Evolutionary conservation across 2,113 vertebrate genomes (phyloP), one percentile per base, ranked within the genome.

Genomic region (Fulmarus glacialis): DNA sequence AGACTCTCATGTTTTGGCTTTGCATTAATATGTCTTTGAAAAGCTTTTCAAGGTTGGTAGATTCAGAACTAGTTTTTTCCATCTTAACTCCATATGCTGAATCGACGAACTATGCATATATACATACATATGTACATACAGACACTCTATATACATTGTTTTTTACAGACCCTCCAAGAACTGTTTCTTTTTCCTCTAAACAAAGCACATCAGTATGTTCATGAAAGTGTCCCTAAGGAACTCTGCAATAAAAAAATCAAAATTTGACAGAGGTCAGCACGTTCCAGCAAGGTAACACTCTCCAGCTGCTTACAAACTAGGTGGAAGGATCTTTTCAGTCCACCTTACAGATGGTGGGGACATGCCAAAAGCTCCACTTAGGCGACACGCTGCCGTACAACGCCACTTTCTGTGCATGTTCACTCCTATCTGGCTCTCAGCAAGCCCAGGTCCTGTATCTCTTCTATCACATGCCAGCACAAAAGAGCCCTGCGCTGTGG

Each of bases 121-220:
- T 83, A 80, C 45, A 88, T 92, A 43, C 26, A 34, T 58, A 67
- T 38, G 38, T 87, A 55, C 84, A 96, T 66, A 84, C 27, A 96
- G 21, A 83, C 38, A 38, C 12, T 82, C 23, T 71, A 47, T 62
- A 89, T 15, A 93, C 26, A 43, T 47, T 64, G 60, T 2, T 87
- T 89, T 71, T 77, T 64, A 87, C 48, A 80, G 87, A 96, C 81
- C 66, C 64, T 96, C 66, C 60, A 91, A 90, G 87, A 96, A 84
- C 30, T 89, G 58, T 89, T 93, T 96, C 89, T 85, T 94, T 84
- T 94, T 89, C 62, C 32, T 91, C 40, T 77, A 96, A 97, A 96
- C 78, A 96, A 87, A 94, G 32, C 21, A 42, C 36, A 89, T 72
- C 55, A 82, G 7, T 68, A 34, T 58, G 32, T 47, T 93, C 81